These are phyloP conservation scores for Dicrostonyx torquatus DNA, from an alignment of 2,797 vertebrate genomes.

Conservation along the genomic window DNA sequence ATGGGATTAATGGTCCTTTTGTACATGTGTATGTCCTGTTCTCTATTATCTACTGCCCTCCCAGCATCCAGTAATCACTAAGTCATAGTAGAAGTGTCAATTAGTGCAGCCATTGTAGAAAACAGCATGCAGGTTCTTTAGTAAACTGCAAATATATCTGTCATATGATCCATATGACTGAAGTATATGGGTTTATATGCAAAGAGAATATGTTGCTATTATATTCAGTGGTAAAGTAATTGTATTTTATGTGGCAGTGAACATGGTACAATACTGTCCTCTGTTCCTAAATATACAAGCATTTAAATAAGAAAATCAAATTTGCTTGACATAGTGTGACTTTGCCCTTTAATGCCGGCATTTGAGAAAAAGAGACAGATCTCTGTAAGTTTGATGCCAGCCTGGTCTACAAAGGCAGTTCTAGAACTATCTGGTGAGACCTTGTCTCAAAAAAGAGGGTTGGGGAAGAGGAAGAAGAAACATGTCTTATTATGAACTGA, in stretches of 20 bases:
- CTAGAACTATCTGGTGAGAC: background rate
- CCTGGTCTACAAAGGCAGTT: background rate
- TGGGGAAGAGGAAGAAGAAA: background rate
- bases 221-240: background rate
- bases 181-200: background rate
- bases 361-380: background rate
- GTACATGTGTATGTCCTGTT: background rate
- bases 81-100: background rate
- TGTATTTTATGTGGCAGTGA: slow-evolving; percentile 14
- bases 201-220: background rate
- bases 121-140: background rate
- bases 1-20: background rate
- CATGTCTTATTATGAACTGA: background rate
- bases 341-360: background rate
- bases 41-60: background rate
- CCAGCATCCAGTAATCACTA: background rate
- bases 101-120: background rate
- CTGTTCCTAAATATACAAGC: slow-evolving; percentile 29
- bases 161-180: background rate
- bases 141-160: background rate
- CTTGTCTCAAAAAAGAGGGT: background rate
- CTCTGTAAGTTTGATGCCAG: background rate
- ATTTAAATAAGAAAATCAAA: background rate
- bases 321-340: background rate
- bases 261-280: background rate